A percentile compares a stretch with the other conserved stretches of the same genome.
phyloP scores from a whole-genome alignment of 2,113 vertebrate genomes.

The Clinocottus analis region DNA sequence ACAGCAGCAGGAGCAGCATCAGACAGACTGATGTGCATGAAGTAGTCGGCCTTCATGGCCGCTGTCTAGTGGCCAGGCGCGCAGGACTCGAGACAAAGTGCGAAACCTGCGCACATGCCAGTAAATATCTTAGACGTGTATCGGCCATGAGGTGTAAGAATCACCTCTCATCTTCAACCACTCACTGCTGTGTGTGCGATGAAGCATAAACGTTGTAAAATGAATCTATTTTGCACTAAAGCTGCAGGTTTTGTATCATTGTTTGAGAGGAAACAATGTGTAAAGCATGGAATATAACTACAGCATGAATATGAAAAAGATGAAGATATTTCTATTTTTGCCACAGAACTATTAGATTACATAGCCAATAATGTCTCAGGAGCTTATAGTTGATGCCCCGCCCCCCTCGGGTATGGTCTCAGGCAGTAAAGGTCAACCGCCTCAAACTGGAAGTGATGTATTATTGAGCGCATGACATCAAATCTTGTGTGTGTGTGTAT shows the following conservation, averaged over 20 bases:
- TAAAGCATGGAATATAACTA: background rate
- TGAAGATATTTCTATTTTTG: background rate
- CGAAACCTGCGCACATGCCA: background rate
- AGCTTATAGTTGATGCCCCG: background rate
- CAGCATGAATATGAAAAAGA: background rate
- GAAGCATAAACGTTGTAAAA: background rate
- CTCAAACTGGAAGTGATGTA: constrained; percentile 13
- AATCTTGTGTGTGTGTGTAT: background rate
- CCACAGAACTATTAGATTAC: background rate
- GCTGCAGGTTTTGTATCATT: background rate
- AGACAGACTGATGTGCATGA: background rate
- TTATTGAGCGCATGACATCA: background rate
- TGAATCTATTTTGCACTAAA: constrained; percentile 39
- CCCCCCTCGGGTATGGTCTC: background rate
- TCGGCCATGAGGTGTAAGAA: background rate
- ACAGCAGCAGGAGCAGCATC: background rate
- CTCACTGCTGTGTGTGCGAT: background rate
- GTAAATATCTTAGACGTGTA: background rate
- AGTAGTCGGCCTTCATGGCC: background rate
- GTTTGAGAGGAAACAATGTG: constrained; percentile 12
- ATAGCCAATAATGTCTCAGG: background rate
- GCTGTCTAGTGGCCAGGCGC: background rate
- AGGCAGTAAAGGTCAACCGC: background rate
- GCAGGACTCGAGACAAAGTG: background rate
- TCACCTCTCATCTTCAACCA: background rate